Base-by-base conservation (phyloP, 2,113 vertebrate species). In the Pontoporia blainvillei region DNA sequence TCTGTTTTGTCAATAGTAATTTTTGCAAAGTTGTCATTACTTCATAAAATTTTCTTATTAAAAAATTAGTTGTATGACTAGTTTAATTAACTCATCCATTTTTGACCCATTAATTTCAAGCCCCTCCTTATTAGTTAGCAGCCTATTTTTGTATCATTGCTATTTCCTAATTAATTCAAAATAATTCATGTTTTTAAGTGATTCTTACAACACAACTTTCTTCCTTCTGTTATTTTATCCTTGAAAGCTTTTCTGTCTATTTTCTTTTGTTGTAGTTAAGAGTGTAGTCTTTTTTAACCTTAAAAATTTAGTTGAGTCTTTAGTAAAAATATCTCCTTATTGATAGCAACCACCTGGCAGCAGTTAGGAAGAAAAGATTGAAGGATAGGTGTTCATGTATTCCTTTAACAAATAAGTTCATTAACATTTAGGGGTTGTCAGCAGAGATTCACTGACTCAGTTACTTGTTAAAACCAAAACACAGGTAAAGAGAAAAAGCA, bases 141-240 rank as follows among this genome's bases (percentile, higher is more conserved):
- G 29, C 1, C 29, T 86, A 41, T 61, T 83, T 92, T 90, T 90
- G 14, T 75, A 23, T 79, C 41, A 85, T 46, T 86, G 20, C 18
- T 94, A 88, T 52, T 23, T n/a, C 2, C 78, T 85, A 52, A 31
- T 57, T 34, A 67, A 75, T 94, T 94, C 7, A 81, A 81, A 96
- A 59, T 34, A 88, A 41, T 88, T 83, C 8, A n/a, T 25, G 75
- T 78, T 41, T 36, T 59, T 62, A 52, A 96, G 13, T 14, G 7
- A 84, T 67, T 91, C 10, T 79, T 8, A 25, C 20, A 72, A 27
- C 34, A 73, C 4, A 39, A 46, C 0, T 29, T 61, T 62, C 12
- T 8, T 71, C 6, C 31, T 62, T 78, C 71, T n/a, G 44, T 39
- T 78, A 34, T 81, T 79, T 93, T 52, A 49, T 90, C 13, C 8